phyloP scores from a whole-genome alignment of 2,797 vertebrate species.

The Tadarida brasiliensis region DNA sequence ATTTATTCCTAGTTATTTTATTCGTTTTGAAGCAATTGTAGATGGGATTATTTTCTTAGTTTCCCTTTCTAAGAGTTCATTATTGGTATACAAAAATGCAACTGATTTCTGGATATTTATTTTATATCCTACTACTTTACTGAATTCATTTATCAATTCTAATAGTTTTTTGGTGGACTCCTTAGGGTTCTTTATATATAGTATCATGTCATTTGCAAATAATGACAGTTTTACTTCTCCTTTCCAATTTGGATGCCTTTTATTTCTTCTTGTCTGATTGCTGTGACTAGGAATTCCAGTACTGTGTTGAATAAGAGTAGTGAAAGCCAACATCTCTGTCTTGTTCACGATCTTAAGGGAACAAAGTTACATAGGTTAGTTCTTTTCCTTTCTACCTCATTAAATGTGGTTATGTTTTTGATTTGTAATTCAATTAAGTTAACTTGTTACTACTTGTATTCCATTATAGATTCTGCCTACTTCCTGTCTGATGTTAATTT shows the following conservation, averaged over 20 bases:
- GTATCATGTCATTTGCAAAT: neutral
- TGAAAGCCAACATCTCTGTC: too few relatives aligned
- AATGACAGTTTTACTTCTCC: too few relatives aligned
- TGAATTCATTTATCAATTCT: neutral
- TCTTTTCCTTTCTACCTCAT: neutral
- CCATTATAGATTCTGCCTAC: constrained; percentile 6
- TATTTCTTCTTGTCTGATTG: too few relatives aligned
- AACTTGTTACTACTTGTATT: constrained; percentile 9
- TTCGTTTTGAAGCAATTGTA: neutral
- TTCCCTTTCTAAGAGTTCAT: neutral
- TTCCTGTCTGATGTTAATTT: constrained; percentile 6
- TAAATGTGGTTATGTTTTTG: neutral
- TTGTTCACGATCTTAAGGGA: too few relatives aligned
- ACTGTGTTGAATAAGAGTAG: too few relatives aligned
- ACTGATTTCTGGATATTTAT: neutral
- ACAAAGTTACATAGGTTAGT: neutral
- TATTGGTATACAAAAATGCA: neutral
- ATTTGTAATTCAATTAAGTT: neutral
- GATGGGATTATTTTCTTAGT: neutral
- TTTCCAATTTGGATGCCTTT: too few relatives aligned
- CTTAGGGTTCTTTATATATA: neutral
- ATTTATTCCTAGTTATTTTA: neutral
- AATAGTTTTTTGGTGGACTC: neutral
- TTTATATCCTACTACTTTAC: neutral
- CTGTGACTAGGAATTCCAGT: too few relatives aligned